phyloP scores from a whole-genome alignment of 2,888 invertebrate species.

The Ormyrus rosae region DNA sequence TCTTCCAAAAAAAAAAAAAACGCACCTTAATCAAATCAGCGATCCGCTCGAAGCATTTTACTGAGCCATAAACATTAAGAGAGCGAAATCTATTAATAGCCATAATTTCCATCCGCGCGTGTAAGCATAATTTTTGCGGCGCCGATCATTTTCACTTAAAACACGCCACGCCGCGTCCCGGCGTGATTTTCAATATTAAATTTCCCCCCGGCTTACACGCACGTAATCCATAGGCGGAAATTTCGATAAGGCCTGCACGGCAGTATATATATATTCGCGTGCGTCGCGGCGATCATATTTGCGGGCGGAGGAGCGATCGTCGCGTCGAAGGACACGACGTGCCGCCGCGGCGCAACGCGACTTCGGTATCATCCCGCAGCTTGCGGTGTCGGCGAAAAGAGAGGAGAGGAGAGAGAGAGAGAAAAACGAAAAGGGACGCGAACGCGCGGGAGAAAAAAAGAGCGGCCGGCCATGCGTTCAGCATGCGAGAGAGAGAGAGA shows the following conservation, averaged over 20 bases:
- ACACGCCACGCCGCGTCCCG: neutral
- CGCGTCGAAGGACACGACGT: too few species aligned
- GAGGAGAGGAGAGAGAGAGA: neutral
- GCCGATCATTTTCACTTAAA: neutral
- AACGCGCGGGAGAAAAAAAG: neutral
- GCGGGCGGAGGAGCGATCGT: too few species aligned
- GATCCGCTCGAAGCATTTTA: too few species aligned
- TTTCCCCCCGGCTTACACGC: conserved; percentile 20
- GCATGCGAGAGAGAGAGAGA: neutral
- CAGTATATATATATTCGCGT: neutral
- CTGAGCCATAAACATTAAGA: too few species aligned
- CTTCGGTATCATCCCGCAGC: neutral
- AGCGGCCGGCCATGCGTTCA: neutral
- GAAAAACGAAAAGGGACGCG: conserved; percentile 10
- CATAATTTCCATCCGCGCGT: too few species aligned
- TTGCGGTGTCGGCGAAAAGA: neutral
- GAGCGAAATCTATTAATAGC: too few species aligned
- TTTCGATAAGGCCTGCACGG: conserved; percentile 29
- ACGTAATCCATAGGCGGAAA: conserved; percentile 39
- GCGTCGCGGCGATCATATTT: too few species aligned
- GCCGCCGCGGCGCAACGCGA: neutral
- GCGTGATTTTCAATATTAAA: conserved; percentile 33
- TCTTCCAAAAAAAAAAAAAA: too few species aligned
- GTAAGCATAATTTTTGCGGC: too few species aligned
- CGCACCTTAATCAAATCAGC: too few species aligned